phyloP scores from a whole-genome alignment of 2,113 vertebrate genomes.

The Xiphias gladius region DNA sequence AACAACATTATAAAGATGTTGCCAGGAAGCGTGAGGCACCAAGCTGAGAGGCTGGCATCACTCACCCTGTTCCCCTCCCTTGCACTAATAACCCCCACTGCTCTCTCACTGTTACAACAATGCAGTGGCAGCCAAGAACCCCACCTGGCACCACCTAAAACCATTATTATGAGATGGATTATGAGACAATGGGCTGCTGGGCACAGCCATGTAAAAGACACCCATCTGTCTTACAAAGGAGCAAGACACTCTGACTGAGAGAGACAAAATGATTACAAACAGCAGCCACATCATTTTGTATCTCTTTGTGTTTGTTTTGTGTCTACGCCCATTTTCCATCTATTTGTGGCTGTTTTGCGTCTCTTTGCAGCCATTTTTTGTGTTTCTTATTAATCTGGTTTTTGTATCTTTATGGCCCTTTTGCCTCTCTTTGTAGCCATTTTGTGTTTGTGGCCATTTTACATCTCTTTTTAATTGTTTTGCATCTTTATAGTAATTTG shows the following conservation, averaged over 20 bases:
- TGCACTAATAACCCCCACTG: neutral
- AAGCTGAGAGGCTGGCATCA: conserved; percentile 51
- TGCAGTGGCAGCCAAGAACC: conserved; percentile 26
- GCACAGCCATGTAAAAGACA: neutral
- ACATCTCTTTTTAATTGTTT: neutral
- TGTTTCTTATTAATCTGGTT: neutral
- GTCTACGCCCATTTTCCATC: too few relatives aligned
- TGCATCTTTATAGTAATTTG: too few relatives aligned
- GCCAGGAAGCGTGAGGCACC: conserved; percentile 31
- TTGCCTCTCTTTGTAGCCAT: neutral
- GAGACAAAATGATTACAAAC: neutral
- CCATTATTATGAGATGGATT: neutral
- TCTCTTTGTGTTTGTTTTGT: neutral
- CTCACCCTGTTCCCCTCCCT: conserved; percentile 22
- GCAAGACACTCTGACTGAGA: neutral
- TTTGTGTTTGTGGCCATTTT: neutral
- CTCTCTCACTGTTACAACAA: neutral
- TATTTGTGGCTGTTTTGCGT: too few relatives aligned
- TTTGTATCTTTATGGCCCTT: neutral
- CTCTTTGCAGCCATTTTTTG: too few relatives aligned
- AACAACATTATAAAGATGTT: conserved; percentile 67
- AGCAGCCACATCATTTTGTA: neutral
- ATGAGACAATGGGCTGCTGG: neutral
- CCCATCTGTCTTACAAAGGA: neutral
- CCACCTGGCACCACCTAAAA: conserved; percentile 10